Conservation (phyloP, 1,140 invertebrate species). For the Phenacoccus solenopsis region DNA sequence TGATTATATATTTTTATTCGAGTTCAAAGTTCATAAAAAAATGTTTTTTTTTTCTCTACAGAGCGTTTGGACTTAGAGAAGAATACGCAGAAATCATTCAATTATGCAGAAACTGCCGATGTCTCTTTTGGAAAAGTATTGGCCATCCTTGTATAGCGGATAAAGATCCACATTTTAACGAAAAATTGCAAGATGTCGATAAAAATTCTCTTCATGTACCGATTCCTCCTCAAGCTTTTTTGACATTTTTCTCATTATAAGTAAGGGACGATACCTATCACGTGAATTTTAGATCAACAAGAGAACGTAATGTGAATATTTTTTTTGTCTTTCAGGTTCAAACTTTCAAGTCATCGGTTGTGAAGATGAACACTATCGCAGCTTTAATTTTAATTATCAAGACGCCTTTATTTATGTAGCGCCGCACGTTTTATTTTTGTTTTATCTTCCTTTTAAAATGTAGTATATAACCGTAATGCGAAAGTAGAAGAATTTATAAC, state of each 20-base stretch:
- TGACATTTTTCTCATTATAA: constrained; percentile 79
- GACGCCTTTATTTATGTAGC: too few species aligned
- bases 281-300: background rate
- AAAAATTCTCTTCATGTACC: constrained; percentile 67
- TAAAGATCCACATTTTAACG: constrained; percentile 63
- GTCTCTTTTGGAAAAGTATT: constrained; percentile 88
- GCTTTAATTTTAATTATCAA: background rate
- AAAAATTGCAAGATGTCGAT: constrained; percentile 60
- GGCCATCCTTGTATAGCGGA: constrained; percentile 82
- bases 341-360: background rate
- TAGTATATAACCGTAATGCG: background rate
- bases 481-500: background rate
- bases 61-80: constrained; percentile 77
- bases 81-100: constrained; percentile 92
- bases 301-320: background rate
- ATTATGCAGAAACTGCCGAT: constrained; percentile 86
- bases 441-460: background rate
- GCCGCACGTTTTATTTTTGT: background rate
- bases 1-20: constrained; percentile 16
- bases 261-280: background rate
- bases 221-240: constrained; percentile 73
- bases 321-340: background rate
- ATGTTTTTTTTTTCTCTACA: constrained; percentile 35
- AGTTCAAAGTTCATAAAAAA: background rate
- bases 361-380: background rate